Evolutionary conservation across 2,888 invertebrate species (phyloP).

Genomic region (Cyclophora punctaria): DNA sequence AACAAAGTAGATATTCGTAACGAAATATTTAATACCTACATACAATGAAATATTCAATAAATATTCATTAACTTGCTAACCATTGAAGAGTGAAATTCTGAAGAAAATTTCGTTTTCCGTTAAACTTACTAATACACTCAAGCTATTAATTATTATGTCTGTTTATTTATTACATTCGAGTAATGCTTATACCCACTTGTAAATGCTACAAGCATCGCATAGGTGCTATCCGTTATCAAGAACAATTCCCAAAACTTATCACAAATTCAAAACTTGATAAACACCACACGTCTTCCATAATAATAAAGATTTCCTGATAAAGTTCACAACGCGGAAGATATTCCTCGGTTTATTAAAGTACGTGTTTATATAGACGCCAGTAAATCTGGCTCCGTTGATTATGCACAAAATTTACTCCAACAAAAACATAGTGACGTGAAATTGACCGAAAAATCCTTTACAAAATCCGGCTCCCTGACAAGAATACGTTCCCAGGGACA

Average conservation of each 20-base stretch:
- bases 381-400: conserved; percentile 32
- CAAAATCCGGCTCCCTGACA: conserved; percentile 53
- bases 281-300: conserved; percentile 21
- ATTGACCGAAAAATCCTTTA: conserved; percentile 60
- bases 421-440: conserved; percentile 46
- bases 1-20: too few relatives aligned
- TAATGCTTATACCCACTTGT: too few relatives aligned
- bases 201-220: too few relatives aligned
- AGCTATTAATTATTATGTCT: too few relatives aligned
- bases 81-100: too few relatives aligned
- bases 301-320: conserved; percentile 27
- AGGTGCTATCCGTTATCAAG: conserved; percentile 2
- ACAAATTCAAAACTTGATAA: conserved; percentile 21
- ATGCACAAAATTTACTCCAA: conserved; percentile 41
- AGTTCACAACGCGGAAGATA: conserved; percentile 23
- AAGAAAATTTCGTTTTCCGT: too few relatives aligned
- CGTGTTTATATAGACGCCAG: conserved; percentile 25
- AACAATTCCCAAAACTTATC: conserved; percentile 10
- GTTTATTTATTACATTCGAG: too few relatives aligned
- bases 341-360: conserved; percentile 33
- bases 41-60: too few relatives aligned
- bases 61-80: too few relatives aligned
- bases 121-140: too few relatives aligned
- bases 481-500: conserved; percentile 56
- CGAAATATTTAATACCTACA: too few relatives aligned